These are phyloP conservation scores for Cossypha niveicapilla DNA, from an alignment of 2,797 vertebrate species.

Conservation along the genomic window DNA sequence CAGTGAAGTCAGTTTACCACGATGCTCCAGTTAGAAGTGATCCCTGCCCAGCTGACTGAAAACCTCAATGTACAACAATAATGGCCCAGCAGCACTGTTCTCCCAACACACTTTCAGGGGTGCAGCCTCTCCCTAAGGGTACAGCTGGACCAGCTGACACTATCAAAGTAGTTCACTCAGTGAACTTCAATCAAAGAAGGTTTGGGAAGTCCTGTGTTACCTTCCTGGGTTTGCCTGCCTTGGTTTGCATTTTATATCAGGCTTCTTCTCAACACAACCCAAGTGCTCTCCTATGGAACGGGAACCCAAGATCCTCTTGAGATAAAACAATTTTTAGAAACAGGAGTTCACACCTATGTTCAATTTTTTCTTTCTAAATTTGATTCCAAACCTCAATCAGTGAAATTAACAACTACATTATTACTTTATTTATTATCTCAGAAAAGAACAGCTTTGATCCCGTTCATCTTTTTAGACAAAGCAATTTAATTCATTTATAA, in stretches of 20 bases:
- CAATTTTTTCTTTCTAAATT: background rate
- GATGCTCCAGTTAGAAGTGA: background rate
- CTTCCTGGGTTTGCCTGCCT: background rate
- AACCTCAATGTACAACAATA: background rate
- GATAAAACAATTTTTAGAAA: background rate
- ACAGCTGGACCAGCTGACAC: background rate
- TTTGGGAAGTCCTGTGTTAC: background rate
- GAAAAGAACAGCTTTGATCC: background rate
- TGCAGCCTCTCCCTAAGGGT: accelerated
- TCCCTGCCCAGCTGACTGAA: background rate
- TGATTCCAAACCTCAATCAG: background rate
- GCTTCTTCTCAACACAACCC: background rate
- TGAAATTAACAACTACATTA: background rate
- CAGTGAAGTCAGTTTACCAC: background rate
- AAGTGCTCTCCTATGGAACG: background rate
- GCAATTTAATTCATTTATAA: background rate
- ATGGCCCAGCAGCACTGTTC: accelerated
- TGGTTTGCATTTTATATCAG: background rate
- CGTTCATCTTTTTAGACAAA: background rate
- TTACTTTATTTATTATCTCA: background rate
- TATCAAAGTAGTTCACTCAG: background rate
- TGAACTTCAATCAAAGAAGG: background rate
- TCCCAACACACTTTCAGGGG: background rate
- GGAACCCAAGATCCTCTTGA: background rate
- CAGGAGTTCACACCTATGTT: background rate